These are phyloP conservation scores for Thaleichthys pacificus DNA, from an alignment of 2,797 vertebrate genomes.

Conservation along the genomic window DNA sequence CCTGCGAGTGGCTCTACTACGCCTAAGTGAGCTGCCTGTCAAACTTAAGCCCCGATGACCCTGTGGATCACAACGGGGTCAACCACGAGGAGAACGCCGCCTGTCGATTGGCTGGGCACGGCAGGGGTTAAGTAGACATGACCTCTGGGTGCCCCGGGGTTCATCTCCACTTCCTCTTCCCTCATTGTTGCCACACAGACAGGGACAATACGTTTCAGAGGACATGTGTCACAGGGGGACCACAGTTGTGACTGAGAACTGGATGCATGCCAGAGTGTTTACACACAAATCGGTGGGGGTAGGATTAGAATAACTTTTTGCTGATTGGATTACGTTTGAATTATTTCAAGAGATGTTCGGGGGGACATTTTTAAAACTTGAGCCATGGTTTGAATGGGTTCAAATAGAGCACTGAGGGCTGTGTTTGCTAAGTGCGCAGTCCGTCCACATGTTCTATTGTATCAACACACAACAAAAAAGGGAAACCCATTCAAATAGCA, in stretches of 20 bases:
- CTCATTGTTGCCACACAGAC: constrained; percentile 66
- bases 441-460: constrained; percentile 73
- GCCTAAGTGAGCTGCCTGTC: constrained; percentile 64
- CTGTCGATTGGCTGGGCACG: constrained; percentile 70
- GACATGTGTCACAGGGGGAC: constrained; percentile 62
- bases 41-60: constrained; percentile 59
- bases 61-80: constrained; percentile 62
- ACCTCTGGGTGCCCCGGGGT: constrained; percentile 68
- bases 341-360: constrained; percentile 20
- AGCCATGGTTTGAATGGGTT: constrained; percentile 41
- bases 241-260: constrained; percentile 38
- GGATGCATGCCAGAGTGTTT: constrained; percentile 60
- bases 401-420: constrained; percentile 35
- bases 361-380: background rate
- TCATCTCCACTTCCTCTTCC: constrained; percentile 73
- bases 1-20: constrained; percentile 29
- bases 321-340: constrained; percentile 10
- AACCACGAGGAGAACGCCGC: constrained; percentile 60
- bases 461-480: constrained; percentile 63
- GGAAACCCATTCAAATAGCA: constrained; percentile 72
- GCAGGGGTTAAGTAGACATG: constrained; percentile 79
- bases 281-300: constrained; percentile 50
- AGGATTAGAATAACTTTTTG: constrained; percentile 2
- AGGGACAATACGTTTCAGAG: constrained; percentile 62
- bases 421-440: constrained; percentile 55